Evolutionary conservation across 64 coral and sea anemone genomes (phyloP), one percentile per base, ranked within the genome.

Genomic region (Hydrozoanthus tunicans): DNA sequence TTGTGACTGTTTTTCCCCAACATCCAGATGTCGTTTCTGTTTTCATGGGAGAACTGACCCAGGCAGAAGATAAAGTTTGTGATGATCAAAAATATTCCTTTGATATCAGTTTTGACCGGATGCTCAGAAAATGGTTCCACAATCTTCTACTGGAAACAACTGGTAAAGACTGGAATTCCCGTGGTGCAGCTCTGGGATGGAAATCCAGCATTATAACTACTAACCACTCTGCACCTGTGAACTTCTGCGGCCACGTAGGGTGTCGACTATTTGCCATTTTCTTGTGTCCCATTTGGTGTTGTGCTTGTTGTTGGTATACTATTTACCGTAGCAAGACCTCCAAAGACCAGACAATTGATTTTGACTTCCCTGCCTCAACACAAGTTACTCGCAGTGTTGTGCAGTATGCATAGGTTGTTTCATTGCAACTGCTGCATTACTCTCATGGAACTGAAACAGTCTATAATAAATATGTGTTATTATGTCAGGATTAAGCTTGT

Each of bases 71-170:
- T 17, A 82, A 11, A 7, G 80, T 82, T 61, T 53, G 12, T 17
- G 80, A 64, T 53, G 60, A 82, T 65, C 59, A 82, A 82, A 82
- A 82, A 13, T 82, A 61, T 26, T 82, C 80, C 3, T 82, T 82
- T 64, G 80, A 82, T 13, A 82, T 82, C 59, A 82, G 80, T 82
- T 82, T 82, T 82, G 80, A 82, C 26, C 80, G 80, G 8, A 7
- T 65, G 12, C 60, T 82, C 13, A 82, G 13, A 65, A 64, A 25
- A 0, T 82, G 80, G 80, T 82, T 82, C 5, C 11, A 13, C 1
- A 26, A 82, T 43, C 65, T 59, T 14, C 61, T 82, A 2, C 12
- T 82, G 60, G 26, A 65, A 32, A 65, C 60, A 65, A 82, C 80
- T 17, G 80, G 80, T 6, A 82, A 82, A 82, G 80, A 82, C 7